Base-by-base conservation (phyloP, 1,140 invertebrate species). In the Sinonovacula constricta region DNA sequence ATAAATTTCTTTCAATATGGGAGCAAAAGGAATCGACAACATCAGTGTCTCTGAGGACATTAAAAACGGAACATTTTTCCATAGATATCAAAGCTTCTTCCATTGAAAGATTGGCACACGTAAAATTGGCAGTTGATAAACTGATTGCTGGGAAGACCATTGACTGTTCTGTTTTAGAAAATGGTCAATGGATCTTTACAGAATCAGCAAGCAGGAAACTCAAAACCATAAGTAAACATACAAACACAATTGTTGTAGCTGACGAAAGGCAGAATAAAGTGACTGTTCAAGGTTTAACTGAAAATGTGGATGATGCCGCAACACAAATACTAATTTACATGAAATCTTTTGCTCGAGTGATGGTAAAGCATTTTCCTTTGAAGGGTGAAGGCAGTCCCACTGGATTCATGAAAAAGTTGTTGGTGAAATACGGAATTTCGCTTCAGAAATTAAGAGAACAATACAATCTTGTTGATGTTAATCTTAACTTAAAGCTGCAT, bases 401-500 rank as follows among this genome's bases (percentile, higher is more conserved):
- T 12, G 87, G 87, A n/a, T 30, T 88, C 2, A 83, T 88, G 84
- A 88, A 88, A 74, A 78, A 57, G 1, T 51, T 88, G 14, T 33
- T 87, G 30, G 28, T 66, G 3, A 65, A 72, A 59, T 86, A 85
- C 60, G 82, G 76, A 3, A 36, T 75, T 12, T 57, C 79, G 14
- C 60, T 85, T 34, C 76, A 83, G n/a, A 68, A 60, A 28, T 49
- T 87, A 2, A 68, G 75, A n/a, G 0, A 63, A 0, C 76, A 81
- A 18, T 60, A 74, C 18, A 75, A 53, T 3, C n/a, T 85, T 14
- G 28, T 28, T 18, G 59, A 53, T n/a, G 79, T 84, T 12, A 53
- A 71, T 1, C 45, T 88, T 0, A 53, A 87, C 34, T 77, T 82
- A 54, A 72, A 68, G 18, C 66, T 39, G 3, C 86, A 87, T 15